Evolutionary conservation across 2,888 invertebrate species (phyloP).

Genomic region (Myopa tessellatipennis): DNA sequence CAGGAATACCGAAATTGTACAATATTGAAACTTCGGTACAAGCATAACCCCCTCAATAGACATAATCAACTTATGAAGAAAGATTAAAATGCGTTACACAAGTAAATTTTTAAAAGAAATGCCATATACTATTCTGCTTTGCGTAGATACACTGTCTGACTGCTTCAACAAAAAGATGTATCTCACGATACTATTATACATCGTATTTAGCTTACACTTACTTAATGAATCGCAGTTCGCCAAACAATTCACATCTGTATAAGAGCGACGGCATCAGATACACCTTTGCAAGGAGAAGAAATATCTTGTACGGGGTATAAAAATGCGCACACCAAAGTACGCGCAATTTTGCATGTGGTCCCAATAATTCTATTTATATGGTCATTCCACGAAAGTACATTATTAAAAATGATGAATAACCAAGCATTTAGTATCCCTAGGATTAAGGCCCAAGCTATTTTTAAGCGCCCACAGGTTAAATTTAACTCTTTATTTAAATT

Average conservation of each 20-base stretch:
- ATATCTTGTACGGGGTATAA: not conserved
- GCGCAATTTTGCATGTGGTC: not conserved
- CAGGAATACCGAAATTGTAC: no score
- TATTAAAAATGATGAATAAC: not conserved
- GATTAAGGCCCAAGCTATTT: not conserved
- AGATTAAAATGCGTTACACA: no score
- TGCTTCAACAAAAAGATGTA: constrained; percentile 3
- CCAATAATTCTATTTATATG: not conserved
- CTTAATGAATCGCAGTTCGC: not conserved
- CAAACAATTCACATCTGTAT: constrained; percentile 21
- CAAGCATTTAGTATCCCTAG: no score
- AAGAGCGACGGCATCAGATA: constrained; percentile 8
- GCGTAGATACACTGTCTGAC: no score
- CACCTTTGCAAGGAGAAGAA: not conserved
- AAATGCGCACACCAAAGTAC: not conserved
- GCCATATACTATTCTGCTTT: no score
- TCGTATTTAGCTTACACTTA: constrained; percentile 15
- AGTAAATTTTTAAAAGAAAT: no score
- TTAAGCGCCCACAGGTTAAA: not conserved
- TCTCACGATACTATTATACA: constrained; percentile 20
- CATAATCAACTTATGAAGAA: no score
- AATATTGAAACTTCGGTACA: no score
- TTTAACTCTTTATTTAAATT: not conserved
- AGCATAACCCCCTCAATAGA: no score
- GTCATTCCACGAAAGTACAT: not conserved